Base-by-base conservation (phyloP, 2,797 vertebrate species). In the Pterois miles region DNA sequence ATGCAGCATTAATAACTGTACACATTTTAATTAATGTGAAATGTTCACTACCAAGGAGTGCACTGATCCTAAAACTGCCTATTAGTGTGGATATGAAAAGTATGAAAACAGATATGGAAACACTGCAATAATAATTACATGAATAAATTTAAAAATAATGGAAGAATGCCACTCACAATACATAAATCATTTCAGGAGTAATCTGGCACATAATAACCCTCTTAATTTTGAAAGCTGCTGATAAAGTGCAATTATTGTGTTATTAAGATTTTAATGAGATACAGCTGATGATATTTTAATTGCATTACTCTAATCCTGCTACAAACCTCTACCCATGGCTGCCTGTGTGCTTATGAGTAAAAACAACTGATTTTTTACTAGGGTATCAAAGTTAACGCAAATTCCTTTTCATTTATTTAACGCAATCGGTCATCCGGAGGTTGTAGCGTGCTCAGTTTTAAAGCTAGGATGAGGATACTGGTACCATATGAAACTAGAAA, bases 211-310 rank as follows among this genome's bases (percentile, higher is more conserved):
- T 66, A 27, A 73, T 38, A 52, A 65, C 40, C 22, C 3, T 27
- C 52, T 64, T 53, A 50, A n/a, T 58, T 27, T 33, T 38, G 9
- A 83, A 81, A 23, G 18, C 5, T 64, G 36, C 50, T 34, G 65
- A 58, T 76, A 36, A 43, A 57, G 12, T 58, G 8, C 34, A 52
- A 72, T 63, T 31, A 71, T 48, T 64, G 25, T 34, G 27, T 36
- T 67, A 58, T 63, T 79, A 52, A 31, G 22, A 65, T 60, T 59
- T 65, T 40, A 82, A 75, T 46, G 50, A 67, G 29, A 31, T 65
- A 16, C 57, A 46, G 46, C 18, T 80, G 58, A 53, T 74, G 46
- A 65, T 69, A 29, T 52, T 83, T 68, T 72, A 57, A 76, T 81
- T 38, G 31, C 50, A 63, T 58, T 25, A 52, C 8, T 34, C 63